Base-by-base conservation (phyloP, 2,888 invertebrate genomes). In the Zaprionus obscuricornis region DNA sequence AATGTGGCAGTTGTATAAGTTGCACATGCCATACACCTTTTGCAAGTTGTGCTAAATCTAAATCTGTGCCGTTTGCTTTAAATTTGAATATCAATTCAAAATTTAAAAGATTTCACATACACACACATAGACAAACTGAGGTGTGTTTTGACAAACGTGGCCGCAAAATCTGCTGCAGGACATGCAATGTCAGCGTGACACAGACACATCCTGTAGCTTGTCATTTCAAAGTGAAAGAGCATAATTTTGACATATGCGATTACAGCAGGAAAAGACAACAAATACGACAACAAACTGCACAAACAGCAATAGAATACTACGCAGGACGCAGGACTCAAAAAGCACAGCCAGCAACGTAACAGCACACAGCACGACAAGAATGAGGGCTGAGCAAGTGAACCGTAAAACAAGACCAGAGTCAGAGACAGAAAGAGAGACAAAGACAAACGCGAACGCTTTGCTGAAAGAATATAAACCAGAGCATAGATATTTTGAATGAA, bases 221-320 rank as follows among this genome's bases (percentile, higher is more conserved):
- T 70, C 82, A 67, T 73, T 72, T 70, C 75, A 66, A 56, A 67
- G 63, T 63, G 67, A 67, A 68, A 64, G 75, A 78, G 62, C 79
- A 81, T 71, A 82, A 85, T 86, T 81, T 83, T 86, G 79, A 81
- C 74, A 67, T 74, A 82, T 85, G 85, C 59, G 84, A 78, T 59
- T 74, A 84, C 76, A 63, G 52, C 62, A 20, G 22, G 20, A 18
- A 37, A 37, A 50, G 29, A 26, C 36, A 45, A 36, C 54, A 54
- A 39, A 40, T 29, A 17, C 27, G 29, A 51, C 52, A 42, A 46
- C 58, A 47, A 54, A 63, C 29, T 45, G 43, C 29, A 40, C 37
- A 42, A 49, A 46, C 26, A 22, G 14, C 42, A 40, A 54, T 26
- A 22, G 16, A 24, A 37, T 33, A 31, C 37, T 40, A 31, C n/a